Evolutionary conservation across 2,888 invertebrate species (phyloP), one percentile per base, ranked within the genome.

Genomic region (Eurytoma californica): DNA sequence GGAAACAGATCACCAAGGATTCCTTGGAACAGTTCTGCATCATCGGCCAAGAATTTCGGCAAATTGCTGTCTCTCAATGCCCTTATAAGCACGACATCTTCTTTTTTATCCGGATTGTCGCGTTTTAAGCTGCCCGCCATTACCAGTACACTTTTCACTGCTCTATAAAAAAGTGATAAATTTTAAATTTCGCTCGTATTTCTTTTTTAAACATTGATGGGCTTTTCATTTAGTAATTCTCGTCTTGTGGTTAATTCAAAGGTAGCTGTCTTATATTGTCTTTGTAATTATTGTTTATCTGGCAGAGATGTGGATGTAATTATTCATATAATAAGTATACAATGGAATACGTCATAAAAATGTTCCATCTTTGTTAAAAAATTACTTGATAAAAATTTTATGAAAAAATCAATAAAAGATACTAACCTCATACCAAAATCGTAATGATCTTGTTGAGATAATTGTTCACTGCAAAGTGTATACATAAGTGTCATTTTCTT

Each of bases 401-500:
- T n/a, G n/a, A n/a, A n/a, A n/a, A n/a, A n/a, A n/a, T n/a, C n/a
- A n/a, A n/a, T n/a, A n/a, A n/a, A n/a, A n/a, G n/a, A n/a, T 39
- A 39, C 39, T 39, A 39, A 90, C 91, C 91, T 92, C 97, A 97
- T 97, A 55, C 96, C 96, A 86, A 97, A 97, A 90, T 97, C 97
- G 86, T 97, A 97, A 86, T 97, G 97, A 87, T 97, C 95, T 87
- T 97, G 97, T 84, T 97, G 96, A 0, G 97, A 97, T 1, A 97
- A 92, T 88, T 97, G 97, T 87, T 97, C 97, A 85, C 96, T 96
- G 86, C 97, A 97, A 5, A 97, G 91, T 86, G 97, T 97, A 91
- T 97, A 97, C 96, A 97, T 96, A 89, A 97, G 95, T 0, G 96
- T 95, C 97, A 97, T 97, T 90, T 97, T 97, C 86, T 95, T 94